These are phyloP conservation scores for Cinclus mexicanus DNA, from an alignment of 2,113 vertebrate genomes.

Conservation along the genomic window DNA sequence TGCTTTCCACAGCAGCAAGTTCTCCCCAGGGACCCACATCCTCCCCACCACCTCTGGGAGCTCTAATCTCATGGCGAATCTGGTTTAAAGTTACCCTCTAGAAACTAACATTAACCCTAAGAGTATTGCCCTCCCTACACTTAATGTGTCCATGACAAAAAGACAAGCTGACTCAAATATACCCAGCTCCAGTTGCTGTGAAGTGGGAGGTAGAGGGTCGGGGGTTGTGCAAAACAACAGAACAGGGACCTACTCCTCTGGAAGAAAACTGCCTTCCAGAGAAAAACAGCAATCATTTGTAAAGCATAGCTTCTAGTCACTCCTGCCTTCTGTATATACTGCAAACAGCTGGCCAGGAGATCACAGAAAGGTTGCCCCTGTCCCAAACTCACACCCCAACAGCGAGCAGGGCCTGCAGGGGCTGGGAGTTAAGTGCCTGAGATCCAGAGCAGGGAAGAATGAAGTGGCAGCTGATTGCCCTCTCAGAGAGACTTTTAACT, in stretches of 20 bases:
- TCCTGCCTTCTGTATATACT: background rate
- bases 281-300: background rate
- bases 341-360: background rate
- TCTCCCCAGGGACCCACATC: no score
- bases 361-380: background rate
- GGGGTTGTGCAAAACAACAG: background rate
- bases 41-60: no score
- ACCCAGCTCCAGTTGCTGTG: background rate
- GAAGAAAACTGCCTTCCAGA: background rate
- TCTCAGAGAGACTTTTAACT: background rate
- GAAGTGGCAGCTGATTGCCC: background rate
- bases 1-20: no score
- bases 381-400: background rate
- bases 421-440: background rate
- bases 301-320: background rate
- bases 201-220: background rate
- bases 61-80: no score
- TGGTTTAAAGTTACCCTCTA: no score
- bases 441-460: background rate
- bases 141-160: background rate
- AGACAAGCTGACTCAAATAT: background rate
- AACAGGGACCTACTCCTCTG: background rate
- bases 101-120: background rate
- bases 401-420: background rate
- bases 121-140: background rate